Conservation (phyloP, 2,888 invertebrate species). For the Nephrotoma guestfalica region DNA sequence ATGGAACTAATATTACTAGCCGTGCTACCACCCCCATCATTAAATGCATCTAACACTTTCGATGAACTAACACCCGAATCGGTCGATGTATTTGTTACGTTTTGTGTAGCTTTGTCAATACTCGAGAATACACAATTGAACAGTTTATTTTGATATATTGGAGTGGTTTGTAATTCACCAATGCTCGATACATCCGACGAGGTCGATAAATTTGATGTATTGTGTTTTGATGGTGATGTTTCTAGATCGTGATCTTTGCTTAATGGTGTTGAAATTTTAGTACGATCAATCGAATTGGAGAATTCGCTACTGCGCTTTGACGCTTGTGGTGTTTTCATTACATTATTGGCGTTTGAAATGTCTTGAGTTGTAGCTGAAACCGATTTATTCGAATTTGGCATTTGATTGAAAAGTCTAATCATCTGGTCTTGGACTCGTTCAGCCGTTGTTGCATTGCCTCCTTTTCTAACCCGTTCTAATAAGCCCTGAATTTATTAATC, state of each 20-base stretch:
- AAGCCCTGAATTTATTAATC: slow-evolving; percentile 38
- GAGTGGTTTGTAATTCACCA: slow-evolving; percentile 2
- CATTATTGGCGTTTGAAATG: neutral
- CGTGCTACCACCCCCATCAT: slow-evolving; percentile 22
- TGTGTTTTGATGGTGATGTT: neutral
- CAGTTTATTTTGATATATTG: slow-evolving; percentile 17
- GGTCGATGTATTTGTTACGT: slow-evolving; percentile 14
- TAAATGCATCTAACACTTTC: slow-evolving; percentile 13
- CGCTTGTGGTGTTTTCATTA: neutral
- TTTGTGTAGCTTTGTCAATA: slow-evolving; percentile 20
- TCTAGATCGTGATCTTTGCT: neutral
- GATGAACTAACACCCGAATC: slow-evolving; percentile 28
- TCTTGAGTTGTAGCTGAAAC: neutral
- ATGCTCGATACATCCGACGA: slow-evolving; percentile 9
- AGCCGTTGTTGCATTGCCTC: slow-evolving; percentile 44
- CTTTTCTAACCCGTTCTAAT: slow-evolving; percentile 58
- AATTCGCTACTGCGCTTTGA: neutral
- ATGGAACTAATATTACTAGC: slow-evolving; percentile 22
- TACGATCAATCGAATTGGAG: neutral
- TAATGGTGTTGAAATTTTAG: neutral
- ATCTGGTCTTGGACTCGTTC: slow-evolving; percentile 63
- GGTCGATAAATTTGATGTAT: slow-evolving; percentile 8
- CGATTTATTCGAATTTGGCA: neutral
- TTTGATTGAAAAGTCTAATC: slow-evolving; percentile 21
- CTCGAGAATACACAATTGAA: slow-evolving; percentile 21